Base-by-base conservation (phyloP, 2,888 invertebrate species). In the Norana najaformis region DNA sequence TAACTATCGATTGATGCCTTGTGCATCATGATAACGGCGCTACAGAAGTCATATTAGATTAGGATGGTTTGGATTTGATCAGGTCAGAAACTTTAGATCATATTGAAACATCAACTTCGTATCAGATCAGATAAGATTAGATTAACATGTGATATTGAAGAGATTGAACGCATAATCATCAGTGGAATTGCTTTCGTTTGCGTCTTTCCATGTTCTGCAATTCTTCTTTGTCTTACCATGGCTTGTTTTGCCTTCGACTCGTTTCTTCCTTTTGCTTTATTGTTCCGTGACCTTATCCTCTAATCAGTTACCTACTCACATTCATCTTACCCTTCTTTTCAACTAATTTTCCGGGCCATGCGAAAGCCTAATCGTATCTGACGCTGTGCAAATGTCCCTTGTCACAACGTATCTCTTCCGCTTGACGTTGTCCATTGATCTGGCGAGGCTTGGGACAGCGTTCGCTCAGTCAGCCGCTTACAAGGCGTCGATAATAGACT, bases 401-500 rank as follows among this genome's bases (percentile, higher is more conserved):
- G 13, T n/a, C 69, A 30, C 0, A 23, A n/a, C 69, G 30, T 69
- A 69, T 11, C 69, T 69, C 69, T 69, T 69, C 69, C 0, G 69
- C n/a, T 11, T n/a, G 30, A 69, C 69, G n/a, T n/a, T 69, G 69
- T 69, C 69, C 69, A 69, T 69, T 69, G 69, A 69, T 69, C 69
- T n/a, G n/a, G 30, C 6, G n/a, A 69, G 47, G 69, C 69, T n/a
- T 69, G 30, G 30, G n/a, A n/a, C 69, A 69, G n/a, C 69, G 69
- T n/a, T 69, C 69, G 69, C 8, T 69, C 69, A n/a, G 11, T 69
- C 69, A 69, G 69, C 16, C 69, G 69, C 69, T 69, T 69, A n/a
- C 30, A 69, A 69, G 69, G 69, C 69, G 69, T 69, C 69, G 69
- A 69, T 69, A 69, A n/a, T n/a, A 69, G n/a, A 69, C n/a, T n/a